Evolutionary conservation across 2,888 invertebrate species (phyloP).

Genomic region (Falcaria lacertinaria): DNA sequence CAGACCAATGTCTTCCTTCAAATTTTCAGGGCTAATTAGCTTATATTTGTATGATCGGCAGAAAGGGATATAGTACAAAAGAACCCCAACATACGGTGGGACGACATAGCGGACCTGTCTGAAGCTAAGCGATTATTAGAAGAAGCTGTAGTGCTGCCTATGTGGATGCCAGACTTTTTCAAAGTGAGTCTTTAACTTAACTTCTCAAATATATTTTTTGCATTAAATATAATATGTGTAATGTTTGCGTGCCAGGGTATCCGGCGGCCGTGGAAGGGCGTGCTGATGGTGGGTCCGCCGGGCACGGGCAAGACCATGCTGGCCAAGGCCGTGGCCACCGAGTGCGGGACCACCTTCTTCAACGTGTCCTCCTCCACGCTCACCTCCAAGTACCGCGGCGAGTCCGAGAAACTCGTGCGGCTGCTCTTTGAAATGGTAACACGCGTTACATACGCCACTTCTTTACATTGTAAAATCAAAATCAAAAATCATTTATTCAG

Average conservation of each 20-base stretch:
- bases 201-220: too few species aligned
- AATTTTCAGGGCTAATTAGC: too few species aligned
- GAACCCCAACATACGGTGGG: conserved; percentile 97
- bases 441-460: background rate
- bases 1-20: too few species aligned
- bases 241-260: too few species aligned
- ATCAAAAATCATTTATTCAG: too few species aligned
- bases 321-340: conserved; percentile 98
- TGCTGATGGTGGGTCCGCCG: conserved; percentile 95
- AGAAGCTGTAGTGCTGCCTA: conserved; percentile 98
- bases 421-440: conserved; percentile 97
- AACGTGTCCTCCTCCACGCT: conserved; percentile 98
- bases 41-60: too few species aligned
- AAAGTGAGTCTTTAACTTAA: conserved; percentile 80
- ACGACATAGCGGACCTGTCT: conserved; percentile 93
- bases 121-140: conserved; percentile 95
- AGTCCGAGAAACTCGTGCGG: conserved; percentile 98
- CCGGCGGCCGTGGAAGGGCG: conserved; percentile 97
- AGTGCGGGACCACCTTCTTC: conserved; percentile 98
- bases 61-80: conserved; percentile 98
- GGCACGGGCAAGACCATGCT: conserved; percentile 98
- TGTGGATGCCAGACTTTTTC: conserved; percentile 99
- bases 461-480: too few species aligned
- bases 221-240: too few species aligned
- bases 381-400: conserved; percentile 99